These are phyloP conservation scores for Isotomurus palustris DNA, from an alignment of 2,888 invertebrate genomes.

Conservation along the genomic window DNA sequence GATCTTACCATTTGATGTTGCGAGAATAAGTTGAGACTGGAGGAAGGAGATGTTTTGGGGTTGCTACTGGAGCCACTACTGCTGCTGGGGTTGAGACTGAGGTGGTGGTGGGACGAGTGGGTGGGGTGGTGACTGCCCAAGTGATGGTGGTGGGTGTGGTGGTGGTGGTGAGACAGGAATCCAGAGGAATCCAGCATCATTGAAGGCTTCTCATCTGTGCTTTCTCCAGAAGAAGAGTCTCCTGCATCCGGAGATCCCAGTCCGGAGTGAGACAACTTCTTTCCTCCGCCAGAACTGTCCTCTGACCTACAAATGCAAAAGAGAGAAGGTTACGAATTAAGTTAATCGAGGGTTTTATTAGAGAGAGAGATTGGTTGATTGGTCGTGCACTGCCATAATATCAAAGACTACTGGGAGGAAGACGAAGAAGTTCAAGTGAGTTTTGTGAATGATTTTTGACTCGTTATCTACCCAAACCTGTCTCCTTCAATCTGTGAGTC, in stretches of 20 bases:
- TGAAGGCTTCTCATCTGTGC: slow-evolving; percentile 43
- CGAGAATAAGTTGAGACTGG: slow-evolving; percentile 37
- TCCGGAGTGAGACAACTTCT: slow-evolving; percentile 43
- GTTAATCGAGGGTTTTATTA: background rate
- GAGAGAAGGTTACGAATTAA: too few species aligned
- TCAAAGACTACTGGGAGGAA: too few species aligned
- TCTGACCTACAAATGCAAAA: slow-evolving; percentile 41
- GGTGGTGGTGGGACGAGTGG: slow-evolving; percentile 27
- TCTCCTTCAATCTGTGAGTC: slow-evolving; percentile 8
- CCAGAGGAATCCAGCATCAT: slow-evolving; percentile 18
- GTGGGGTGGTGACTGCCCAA: slow-evolving; percentile 12
- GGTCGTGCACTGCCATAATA: too few species aligned
- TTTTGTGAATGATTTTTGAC: too few species aligned
- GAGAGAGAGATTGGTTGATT: too few species aligned
- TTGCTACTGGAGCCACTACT: too few species aligned
- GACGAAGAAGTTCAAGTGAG: too few species aligned
- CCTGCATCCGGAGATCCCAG: slow-evolving; percentile 45
- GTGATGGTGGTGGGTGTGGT: slow-evolving; percentile 27
- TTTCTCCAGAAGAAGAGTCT: slow-evolving; percentile 46
- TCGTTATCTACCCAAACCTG: too few species aligned
- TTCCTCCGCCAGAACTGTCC: slow-evolving; percentile 44
- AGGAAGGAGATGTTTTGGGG: slow-evolving; percentile 32
- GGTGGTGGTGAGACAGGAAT: slow-evolving; percentile 20
- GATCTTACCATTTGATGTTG: slow-evolving; percentile 45
- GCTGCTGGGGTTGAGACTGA: slow-evolving; percentile 15